A percentile compares a stretch with the other conserved stretches of the same genome.
phyloP scores from a whole-genome alignment of 2,888 invertebrate species.

The Dorcus parallelipipedus region DNA sequence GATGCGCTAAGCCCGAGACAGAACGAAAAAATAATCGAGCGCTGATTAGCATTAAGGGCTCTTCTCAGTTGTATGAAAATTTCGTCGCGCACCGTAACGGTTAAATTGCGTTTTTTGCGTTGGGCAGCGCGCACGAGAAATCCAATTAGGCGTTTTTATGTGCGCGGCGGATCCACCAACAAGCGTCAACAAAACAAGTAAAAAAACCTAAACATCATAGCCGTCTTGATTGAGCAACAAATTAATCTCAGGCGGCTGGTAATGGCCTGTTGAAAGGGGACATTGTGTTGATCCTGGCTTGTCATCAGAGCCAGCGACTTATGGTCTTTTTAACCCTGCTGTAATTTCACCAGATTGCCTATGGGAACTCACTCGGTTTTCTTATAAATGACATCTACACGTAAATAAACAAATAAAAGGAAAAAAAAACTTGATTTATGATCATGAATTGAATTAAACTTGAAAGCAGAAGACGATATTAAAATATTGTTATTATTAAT shows the following conservation, averaged over 20 bases:
- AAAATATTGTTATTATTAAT: too few species aligned
- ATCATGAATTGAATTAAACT: too few species aligned
- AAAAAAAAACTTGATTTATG: too few species aligned
- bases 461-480: too few species aligned
- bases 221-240: slow-evolving; percentile 14
- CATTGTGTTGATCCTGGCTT: slow-evolving; percentile 16
- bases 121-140: neutral
- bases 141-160: neutral
- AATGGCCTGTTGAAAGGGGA: slow-evolving; percentile 18
- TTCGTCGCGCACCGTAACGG: too few species aligned
- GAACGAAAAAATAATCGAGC: too few species aligned
- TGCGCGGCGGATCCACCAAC: neutral
- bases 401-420: too few species aligned
- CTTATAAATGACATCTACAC: too few species aligned
- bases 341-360: slow-evolving; percentile 2
- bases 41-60: too few species aligned
- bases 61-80: too few species aligned
- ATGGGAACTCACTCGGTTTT: neutral
- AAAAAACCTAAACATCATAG: neutral
- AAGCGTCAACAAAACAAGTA: neutral
- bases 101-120: too few species aligned
- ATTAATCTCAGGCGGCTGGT: slow-evolving; percentile 17
- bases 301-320: slow-evolving; percentile 11
- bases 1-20: neutral
- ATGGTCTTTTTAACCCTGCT: neutral